Conservation (phyloP, 2,888 invertebrate species). For the Lithosia quadra region DNA sequence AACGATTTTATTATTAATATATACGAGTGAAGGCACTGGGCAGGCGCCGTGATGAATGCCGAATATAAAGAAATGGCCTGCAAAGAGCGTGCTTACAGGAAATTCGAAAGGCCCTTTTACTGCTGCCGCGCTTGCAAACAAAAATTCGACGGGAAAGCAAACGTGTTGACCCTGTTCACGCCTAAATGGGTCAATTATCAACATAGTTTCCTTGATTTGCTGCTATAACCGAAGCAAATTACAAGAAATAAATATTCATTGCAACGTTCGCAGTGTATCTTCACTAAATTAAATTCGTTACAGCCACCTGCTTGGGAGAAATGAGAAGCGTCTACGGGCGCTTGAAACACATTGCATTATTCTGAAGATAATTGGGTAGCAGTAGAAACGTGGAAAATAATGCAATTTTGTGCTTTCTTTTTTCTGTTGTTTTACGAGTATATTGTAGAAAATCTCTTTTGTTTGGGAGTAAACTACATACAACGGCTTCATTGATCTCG, state of each 20-base stretch:
- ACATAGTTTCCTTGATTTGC: constrained; percentile 43
- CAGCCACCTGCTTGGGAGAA: constrained; percentile 13
- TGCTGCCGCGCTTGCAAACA: constrained; percentile 27
- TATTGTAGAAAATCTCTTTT: neutral
- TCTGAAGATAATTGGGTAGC: constrained; percentile 22
- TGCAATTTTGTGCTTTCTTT: constrained; percentile 11
- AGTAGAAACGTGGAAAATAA: constrained; percentile 22
- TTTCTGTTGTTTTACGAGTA: constrained; percentile 10
- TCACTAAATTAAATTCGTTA: constrained; percentile 21
- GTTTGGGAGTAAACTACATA: neutral
- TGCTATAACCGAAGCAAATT: constrained; percentile 25
- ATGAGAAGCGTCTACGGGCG: constrained; percentile 13
- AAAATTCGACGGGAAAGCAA: constrained; percentile 35
- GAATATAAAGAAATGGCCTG: constrained; percentile 35
- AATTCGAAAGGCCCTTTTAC: constrained; percentile 41
- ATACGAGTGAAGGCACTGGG: constrained; percentile 16
- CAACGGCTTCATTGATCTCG: neutral
- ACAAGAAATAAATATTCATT: constrained; percentile 24
- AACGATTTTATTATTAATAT: constrained; percentile 31
- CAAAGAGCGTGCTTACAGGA: constrained; percentile 35
- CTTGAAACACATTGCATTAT: constrained; percentile 39
- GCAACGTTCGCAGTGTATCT: constrained; percentile 13
- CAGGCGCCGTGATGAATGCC: constrained; percentile 34
- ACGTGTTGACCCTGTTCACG: constrained; percentile 44
- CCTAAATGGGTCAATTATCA: constrained; percentile 56